phyloP scores from a whole-genome alignment of 2,888 invertebrate species.

The Callosobruchus maculatus region DNA sequence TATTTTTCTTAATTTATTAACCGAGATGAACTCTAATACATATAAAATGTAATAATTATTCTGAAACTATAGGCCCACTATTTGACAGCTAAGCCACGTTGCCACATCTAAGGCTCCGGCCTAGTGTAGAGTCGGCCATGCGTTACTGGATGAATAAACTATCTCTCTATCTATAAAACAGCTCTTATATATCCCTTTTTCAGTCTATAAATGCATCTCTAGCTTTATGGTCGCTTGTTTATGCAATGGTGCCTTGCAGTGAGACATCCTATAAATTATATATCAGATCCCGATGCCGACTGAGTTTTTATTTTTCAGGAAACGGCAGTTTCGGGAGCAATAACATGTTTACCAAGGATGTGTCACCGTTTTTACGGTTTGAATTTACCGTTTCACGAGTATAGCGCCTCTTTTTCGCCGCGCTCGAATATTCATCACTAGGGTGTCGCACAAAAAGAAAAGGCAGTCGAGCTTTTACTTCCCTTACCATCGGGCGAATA shows the following conservation, averaged over 20 bases:
- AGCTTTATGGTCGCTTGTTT: background rate
- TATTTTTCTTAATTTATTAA: no score
- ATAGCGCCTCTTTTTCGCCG: background rate
- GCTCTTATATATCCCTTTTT: background rate
- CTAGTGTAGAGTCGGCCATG: no score
- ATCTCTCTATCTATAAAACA: background rate
- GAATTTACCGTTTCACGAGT: background rate
- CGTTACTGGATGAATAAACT: no score
- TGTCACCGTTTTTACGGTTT: slow-evolving; percentile 45
- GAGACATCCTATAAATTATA: background rate
- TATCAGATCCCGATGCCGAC: background rate
- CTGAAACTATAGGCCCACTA: no score
- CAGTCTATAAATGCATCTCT: background rate
- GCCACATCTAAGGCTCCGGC: no score
- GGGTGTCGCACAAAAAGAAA: background rate
- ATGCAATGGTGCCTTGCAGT: background rate
- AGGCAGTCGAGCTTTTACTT: background rate
- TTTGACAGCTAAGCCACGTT: no score
- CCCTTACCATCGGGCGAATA: no score
- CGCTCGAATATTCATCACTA: background rate
- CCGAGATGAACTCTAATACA: no score
- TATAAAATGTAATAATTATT: no score
- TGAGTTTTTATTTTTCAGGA: slow-evolving; percentile 52
- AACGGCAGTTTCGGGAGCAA: slow-evolving; percentile 80
- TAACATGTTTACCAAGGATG: slow-evolving; percentile 75